phyloP scores from a whole-genome alignment of 1,140 invertebrate genomes.

The Streblospio benedicti region DNA sequence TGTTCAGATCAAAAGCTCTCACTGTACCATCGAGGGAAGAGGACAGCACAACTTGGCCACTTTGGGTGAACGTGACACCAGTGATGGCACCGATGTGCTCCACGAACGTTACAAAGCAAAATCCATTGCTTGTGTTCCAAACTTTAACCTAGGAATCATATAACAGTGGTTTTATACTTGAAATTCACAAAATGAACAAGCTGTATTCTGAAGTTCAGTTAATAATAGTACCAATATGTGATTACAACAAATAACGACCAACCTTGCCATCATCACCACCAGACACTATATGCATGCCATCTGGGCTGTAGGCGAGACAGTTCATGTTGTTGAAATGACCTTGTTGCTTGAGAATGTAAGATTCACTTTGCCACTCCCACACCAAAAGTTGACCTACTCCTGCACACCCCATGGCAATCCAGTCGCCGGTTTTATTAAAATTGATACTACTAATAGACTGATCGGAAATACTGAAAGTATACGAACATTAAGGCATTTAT shows the following conservation, averaged over 20 bases:
- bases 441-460: slow-evolving; percentile 69
- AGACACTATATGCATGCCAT: slow-evolving; percentile 81
- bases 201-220: not conserved
- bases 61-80: slow-evolving; percentile 73
- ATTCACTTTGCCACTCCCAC: slow-evolving; percentile 99
- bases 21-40: slow-evolving; percentile 90
- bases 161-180: not conserved
- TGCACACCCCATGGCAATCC: slow-evolving; percentile 76
- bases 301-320: slow-evolving; percentile 78
- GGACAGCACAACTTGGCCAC: slow-evolving; percentile 83
- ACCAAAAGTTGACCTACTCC: slow-evolving; percentile 82
- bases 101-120: slow-evolving; percentile 88
- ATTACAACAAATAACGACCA: slow-evolving; percentile 6
- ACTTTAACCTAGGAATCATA: slow-evolving; percentile 62
- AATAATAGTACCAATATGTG: too few relatives aligned
- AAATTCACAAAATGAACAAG: not conserved
- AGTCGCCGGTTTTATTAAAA: slow-evolving; percentile 81
- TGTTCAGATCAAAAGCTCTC: slow-evolving; percentile 81
- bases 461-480: slow-evolving; percentile 46
- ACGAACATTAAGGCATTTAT: slow-evolving; percentile 4
- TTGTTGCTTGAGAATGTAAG: slow-evolving; percentile 95
- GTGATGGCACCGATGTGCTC: slow-evolving; percentile 79
- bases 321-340: slow-evolving; percentile 84
- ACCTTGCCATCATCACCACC: slow-evolving; percentile 91
- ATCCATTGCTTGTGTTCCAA: slow-evolving; percentile 82